phyloP scores from a whole-genome alignment of 2,888 invertebrate genomes.

The Asteroscopus sphinx region DNA sequence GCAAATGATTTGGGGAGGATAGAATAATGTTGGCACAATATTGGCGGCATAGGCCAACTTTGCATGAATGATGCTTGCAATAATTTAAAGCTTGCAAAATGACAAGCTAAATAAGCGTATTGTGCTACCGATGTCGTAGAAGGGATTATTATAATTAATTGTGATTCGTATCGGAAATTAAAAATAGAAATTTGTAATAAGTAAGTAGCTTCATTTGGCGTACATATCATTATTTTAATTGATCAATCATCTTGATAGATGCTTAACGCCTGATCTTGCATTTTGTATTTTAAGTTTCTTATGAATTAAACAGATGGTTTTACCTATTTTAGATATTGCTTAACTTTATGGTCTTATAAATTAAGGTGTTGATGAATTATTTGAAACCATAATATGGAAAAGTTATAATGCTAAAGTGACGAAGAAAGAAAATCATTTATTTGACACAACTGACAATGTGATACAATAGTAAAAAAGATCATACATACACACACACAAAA shows the following conservation, averaged over 20 bases:
- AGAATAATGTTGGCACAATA: slow-evolving; percentile 42
- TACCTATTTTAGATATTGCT: no score
- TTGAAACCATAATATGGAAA: no score
- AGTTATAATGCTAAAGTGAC: no score
- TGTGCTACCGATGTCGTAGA: slow-evolving; percentile 71
- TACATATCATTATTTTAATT: slow-evolving; percentile 38
- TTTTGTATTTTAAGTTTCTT: no score
- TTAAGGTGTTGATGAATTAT: no score
- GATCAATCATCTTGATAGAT: slow-evolving; percentile 37
- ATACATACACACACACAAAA: no score
- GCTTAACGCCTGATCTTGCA: slow-evolving; percentile 6
- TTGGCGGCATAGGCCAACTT: slow-evolving; percentile 63
- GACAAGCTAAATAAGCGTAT: slow-evolving; percentile 73
- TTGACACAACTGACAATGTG: no score
- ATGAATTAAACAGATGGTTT: no score
- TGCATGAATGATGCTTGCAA: slow-evolving; percentile 74
- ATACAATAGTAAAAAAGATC: no score
- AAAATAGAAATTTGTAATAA: slow-evolving; percentile 41
- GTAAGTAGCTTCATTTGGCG: slow-evolving; percentile 14
- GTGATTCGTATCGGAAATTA: slow-evolving; percentile 50
- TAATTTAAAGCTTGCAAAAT: slow-evolving; percentile 75
- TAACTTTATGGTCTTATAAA: no score
- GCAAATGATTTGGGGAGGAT: slow-evolving; percentile 20
- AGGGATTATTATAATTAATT: slow-evolving; percentile 56
- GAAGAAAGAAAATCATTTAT: no score